Evolutionary conservation across 2,113 vertebrate genomes (phyloP).

Genomic region (Apodemus sylvaticus): DNA sequence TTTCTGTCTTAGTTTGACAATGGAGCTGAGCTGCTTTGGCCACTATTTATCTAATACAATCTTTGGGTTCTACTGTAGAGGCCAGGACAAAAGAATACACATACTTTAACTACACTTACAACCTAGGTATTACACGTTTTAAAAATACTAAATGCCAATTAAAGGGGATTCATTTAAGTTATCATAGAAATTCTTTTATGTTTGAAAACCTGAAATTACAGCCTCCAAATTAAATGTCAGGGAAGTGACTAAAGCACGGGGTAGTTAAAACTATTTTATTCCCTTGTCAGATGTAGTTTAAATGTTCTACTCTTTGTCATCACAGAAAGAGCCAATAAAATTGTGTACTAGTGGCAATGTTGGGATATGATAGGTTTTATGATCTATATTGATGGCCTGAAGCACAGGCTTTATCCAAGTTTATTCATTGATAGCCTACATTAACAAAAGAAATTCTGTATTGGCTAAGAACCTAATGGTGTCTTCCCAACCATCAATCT

Average conservation of each 20-base stretch:
- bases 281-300: background rate
- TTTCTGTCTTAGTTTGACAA: slow-evolving; percentile 25
- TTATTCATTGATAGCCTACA: slow-evolving; percentile 31
- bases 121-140: background rate
- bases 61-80: background rate
- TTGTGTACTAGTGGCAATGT: background rate
- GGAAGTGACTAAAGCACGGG: background rate
- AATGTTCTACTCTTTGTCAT: slow-evolving; percentile 41
- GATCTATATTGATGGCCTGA: background rate
- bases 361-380: background rate
- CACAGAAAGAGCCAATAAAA: background rate
- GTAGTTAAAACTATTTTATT: background rate
- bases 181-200: background rate
- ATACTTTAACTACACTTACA: background rate
- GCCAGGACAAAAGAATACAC: background rate
- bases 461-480: slow-evolving; percentile 59
- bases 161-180: background rate
- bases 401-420: slow-evolving; percentile 19
- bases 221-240: background rate
- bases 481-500: slow-evolving; percentile 57
- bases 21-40: background rate
- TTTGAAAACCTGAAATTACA: background rate
- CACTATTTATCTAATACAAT: background rate
- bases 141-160: background rate
- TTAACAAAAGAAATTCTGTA: slow-evolving; percentile 50